Conservation (phyloP, 2,888 invertebrate genomes). For the Mechanitis mazaeus region DNA sequence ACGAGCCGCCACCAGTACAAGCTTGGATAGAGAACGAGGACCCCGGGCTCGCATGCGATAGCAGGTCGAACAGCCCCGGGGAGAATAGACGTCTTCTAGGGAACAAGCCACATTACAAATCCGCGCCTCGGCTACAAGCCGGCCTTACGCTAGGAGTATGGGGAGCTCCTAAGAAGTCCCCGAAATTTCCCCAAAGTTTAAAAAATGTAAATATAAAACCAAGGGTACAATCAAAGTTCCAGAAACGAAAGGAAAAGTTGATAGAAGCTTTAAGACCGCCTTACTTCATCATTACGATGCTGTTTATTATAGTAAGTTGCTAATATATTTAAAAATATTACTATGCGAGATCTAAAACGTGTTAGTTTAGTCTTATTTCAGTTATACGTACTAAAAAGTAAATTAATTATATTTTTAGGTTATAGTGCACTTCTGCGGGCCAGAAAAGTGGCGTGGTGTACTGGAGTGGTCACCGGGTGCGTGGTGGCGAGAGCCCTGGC, state of each 20-base stretch:
- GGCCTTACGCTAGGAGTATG: slow-evolving; percentile 52
- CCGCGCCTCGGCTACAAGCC: slow-evolving; percentile 45
- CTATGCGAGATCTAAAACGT: background rate
- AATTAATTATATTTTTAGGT: slow-evolving; percentile 37
- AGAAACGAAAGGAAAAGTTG: slow-evolving; percentile 54
- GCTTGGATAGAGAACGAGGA: slow-evolving; percentile 61
- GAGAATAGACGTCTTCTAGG: slow-evolving; percentile 52
- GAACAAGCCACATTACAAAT: slow-evolving; percentile 29
- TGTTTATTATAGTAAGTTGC: slow-evolving; percentile 57
- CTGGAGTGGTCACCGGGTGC: slow-evolving; percentile 58
- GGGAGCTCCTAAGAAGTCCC: slow-evolving; percentile 32
- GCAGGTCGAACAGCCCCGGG: slow-evolving; percentile 45
- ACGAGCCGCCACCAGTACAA: slow-evolving; percentile 39
- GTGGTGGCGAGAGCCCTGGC: slow-evolving; percentile 84
- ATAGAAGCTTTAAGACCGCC: slow-evolving; percentile 56
- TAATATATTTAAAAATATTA: background rate
- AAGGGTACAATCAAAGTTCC: slow-evolving; percentile 47
- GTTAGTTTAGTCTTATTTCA: background rate
- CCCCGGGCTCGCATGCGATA: slow-evolving; percentile 31
- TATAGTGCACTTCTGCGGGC: slow-evolving; percentile 43
- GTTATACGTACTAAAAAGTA: too few relatives aligned
- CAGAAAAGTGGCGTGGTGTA: slow-evolving; percentile 36
- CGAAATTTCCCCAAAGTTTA: slow-evolving; percentile 30
- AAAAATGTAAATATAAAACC: slow-evolving; percentile 29
- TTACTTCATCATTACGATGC: slow-evolving; percentile 62